Conservation (phyloP, 35 echinoderm and acorn worm genomes). For the Antedon bifida region DNA sequence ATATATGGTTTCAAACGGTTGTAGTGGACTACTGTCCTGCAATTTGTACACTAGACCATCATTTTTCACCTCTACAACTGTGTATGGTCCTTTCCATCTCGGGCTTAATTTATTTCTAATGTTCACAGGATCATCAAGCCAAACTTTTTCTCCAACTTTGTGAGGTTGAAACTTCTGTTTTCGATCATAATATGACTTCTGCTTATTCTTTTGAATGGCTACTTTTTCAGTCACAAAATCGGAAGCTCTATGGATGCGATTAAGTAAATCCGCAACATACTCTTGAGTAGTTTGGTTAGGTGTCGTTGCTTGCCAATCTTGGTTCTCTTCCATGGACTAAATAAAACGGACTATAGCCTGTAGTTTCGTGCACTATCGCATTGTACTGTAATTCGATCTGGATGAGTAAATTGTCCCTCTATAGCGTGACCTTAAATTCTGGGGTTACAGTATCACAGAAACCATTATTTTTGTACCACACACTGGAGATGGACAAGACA, state of each 20-base stretch:
- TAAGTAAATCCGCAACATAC: too few relatives aligned
- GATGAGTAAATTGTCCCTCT: background rate
- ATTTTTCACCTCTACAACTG: background rate
- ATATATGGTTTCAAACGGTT: conserved; percentile 8
- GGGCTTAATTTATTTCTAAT: conserved; percentile 3
- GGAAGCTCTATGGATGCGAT: too few relatives aligned
- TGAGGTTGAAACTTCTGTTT: conserved; percentile 12
- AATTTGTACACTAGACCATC: too few relatives aligned
- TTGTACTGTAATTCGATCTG: background rate
- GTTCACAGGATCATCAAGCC: conserved; percentile 7
- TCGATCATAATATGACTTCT: background rate
- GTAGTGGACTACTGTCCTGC: background rate
- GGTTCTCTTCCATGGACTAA: background rate
- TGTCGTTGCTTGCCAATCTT: too few relatives aligned
- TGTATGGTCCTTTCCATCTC: conserved; percentile 19
- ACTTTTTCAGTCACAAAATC: too few relatives aligned
- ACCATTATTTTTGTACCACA: background rate
- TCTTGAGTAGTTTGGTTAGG: too few relatives aligned
- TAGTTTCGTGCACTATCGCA: background rate
- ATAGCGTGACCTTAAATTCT: too few relatives aligned
- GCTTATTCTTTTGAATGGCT: too few relatives aligned
- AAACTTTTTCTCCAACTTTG: background rate
- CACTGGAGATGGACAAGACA: background rate
- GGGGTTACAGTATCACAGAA: background rate
- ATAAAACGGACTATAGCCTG: background rate